These are phyloP conservation scores for Drosophila mimica DNA, from an alignment of 2,888 invertebrate genomes.

Conservation along the genomic window DNA sequence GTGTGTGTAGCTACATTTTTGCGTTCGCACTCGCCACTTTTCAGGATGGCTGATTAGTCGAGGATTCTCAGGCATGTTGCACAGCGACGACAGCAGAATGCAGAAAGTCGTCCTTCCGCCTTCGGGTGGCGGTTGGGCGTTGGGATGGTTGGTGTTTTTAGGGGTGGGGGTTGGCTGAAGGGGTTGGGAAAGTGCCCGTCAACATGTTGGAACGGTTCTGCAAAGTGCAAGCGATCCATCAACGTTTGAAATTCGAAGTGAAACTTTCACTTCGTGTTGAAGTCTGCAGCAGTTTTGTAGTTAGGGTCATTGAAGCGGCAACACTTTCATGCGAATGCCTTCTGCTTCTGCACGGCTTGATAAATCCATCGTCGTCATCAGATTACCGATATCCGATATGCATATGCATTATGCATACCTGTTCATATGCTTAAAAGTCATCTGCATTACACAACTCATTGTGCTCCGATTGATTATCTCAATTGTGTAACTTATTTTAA, in stretches of 20 bases:
- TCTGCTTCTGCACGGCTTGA: slow-evolving; percentile 19
- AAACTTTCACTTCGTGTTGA: slow-evolving; percentile 19
- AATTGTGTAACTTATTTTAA: background rate
- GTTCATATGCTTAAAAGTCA: background rate
- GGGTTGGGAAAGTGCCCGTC: slow-evolving; percentile 41
- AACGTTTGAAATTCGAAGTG: slow-evolving; percentile 54
- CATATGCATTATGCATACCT: background rate
- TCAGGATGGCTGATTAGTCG: slow-evolving; percentile 77
- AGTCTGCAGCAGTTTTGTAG: slow-evolving; percentile 30
- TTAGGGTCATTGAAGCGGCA: slow-evolving; percentile 41
- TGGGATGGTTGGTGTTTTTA: too few species aligned
- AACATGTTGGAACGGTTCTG: slow-evolving; percentile 63
- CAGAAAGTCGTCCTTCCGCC: slow-evolving; percentile 10
- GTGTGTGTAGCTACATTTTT: slow-evolving; percentile 44
- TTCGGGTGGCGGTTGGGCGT: background rate
- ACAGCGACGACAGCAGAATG: slow-evolving; percentile 11
- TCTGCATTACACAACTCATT: background rate
- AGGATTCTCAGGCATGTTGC: slow-evolving; percentile 53
- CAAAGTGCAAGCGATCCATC: slow-evolving; percentile 75
- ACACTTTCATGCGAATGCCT: slow-evolving; percentile 27
- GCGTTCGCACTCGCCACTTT: slow-evolving; percentile 59
- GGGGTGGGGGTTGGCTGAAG: too few species aligned
- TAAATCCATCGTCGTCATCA: slow-evolving; percentile 21
- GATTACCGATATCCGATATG: background rate
- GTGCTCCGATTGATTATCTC: slow-evolving; percentile 2